Evolutionary conservation across 1,140 invertebrate species (phyloP), one percentile per base, ranked within the genome.

Genomic region (Chionoecetes opilio): DNA sequence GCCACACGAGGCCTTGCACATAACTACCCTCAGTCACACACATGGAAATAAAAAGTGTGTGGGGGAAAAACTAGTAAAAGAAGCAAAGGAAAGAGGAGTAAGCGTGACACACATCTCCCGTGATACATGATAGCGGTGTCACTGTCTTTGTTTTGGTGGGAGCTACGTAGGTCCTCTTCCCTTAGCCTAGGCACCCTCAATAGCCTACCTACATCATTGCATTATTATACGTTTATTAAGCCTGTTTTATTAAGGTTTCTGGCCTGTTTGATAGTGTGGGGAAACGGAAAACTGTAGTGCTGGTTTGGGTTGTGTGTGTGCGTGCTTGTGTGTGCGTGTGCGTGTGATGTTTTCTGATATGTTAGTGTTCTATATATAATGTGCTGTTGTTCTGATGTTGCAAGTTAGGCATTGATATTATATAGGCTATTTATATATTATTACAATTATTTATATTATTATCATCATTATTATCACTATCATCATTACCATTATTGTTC

Each of bases 51-150:
- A 90, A 90, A 90, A 90, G 46, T 46, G 41, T 8, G 63, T 5
- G 63, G n/a, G 63, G n/a, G 63, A 21, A n/a, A 21, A n/a, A 75
- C n/a, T 6, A 75, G 63, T n/a, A n/a, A 75, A n/a, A 21, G 26
- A 75, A 53, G 46, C 46, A 53, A 21, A n/a, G n/a, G 63, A 75
- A n/a, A 75, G 63, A 75, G 21, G n/a, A n/a, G 37, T 21, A 41
- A 46, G 82, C 91, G 91, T 93, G 91, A 93, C 91, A 53, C 34
- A 9, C 34, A 85, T 35, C 34, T 93, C 91, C n/a, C 82, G 26
- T 93, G 82, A 92, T 35, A 92, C 91, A 84, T 92, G 91, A 92
- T 75, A 85, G 31, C 29, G 37, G 63, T 84, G 91, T 93, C 91
- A 93, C 37, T 84, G 41, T 84, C 91, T 93, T 93, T 93, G 91